Evolutionary conservation across 92 coral and sea anemone species (phyloP).

Genomic region (Muricea muricata): DNA sequence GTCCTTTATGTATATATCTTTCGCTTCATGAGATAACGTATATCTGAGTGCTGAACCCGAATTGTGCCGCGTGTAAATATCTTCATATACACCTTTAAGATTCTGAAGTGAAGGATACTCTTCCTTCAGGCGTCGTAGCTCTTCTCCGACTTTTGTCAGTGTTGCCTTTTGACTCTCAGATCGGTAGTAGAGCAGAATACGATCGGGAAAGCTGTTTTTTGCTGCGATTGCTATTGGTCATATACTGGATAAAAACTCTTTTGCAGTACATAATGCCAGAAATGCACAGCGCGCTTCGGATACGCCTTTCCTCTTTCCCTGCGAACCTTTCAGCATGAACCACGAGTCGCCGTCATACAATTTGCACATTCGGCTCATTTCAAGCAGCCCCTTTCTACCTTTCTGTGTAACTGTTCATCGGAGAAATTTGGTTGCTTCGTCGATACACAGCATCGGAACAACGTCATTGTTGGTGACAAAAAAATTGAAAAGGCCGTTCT

Average conservation of each 20-base stretch:
- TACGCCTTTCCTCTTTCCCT: conserved; percentile 27
- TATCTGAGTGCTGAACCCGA: not conserved
- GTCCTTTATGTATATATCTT: conserved; percentile 1
- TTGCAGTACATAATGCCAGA: conserved; percentile 26
- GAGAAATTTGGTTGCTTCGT: conserved; percentile 26
- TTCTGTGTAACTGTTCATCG: not conserved
- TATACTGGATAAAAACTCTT: not conserved
- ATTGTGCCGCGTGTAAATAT: conserved; percentile 8
- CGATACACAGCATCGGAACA: conserved; percentile 15
- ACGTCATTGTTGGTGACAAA: conserved; percentile 15
- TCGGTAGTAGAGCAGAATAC: not conserved
- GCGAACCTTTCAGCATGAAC: conserved; percentile 17
- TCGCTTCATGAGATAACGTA: conserved; percentile 9
- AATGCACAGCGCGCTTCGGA: conserved; percentile 25
- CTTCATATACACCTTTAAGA: conserved; percentile 7
- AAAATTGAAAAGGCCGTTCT: conserved; percentile 19
- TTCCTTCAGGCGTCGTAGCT: not conserved
- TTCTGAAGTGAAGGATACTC: conserved; percentile 15
- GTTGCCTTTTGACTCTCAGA: not conserved
- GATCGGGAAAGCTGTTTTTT: conserved; percentile 23
- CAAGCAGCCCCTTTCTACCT: conserved; percentile 25
- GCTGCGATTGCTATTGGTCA: conserved; percentile 25
- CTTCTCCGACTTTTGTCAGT: conserved; percentile 16
- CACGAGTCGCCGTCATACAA: conserved; percentile 30
- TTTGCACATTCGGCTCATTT: conserved; percentile 2